Evolutionary conservation across 2,113 vertebrate genomes (phyloP).

Genomic region (Tretioscincus oriximinensis): DNA sequence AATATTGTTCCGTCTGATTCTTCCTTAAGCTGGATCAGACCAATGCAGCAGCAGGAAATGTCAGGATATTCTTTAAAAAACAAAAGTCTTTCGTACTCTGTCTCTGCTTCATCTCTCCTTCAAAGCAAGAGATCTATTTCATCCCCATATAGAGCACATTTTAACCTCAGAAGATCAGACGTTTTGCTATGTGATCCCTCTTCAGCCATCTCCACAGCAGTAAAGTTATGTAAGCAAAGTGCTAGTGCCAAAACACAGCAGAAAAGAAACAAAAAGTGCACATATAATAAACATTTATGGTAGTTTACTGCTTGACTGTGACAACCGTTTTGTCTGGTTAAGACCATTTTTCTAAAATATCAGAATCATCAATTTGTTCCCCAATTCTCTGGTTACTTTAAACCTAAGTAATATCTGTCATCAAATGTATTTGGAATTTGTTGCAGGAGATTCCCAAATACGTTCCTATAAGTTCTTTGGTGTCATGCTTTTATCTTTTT

Average conservation of each 20-base stretch:
- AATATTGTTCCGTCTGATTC: conserved; percentile 24
- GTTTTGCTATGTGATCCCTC: conserved; percentile 22
- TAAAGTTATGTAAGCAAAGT: background rate
- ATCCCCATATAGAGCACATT: conserved; percentile 41
- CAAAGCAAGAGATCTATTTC: conserved; percentile 54
- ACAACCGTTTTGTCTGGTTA: background rate
- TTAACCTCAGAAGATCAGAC: conserved; percentile 50
- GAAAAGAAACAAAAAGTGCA: background rate
- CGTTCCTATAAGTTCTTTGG: too few relatives aligned
- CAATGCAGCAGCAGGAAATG: conserved; percentile 40
- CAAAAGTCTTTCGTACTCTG: conserved; percentile 17
- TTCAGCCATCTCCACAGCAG: conserved; percentile 1
- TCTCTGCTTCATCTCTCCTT: conserved; percentile 54
- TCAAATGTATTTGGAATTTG: background rate
- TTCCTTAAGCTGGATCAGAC: conserved; percentile 55
- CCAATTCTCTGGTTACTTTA: background rate
- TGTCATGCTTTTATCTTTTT: background rate
- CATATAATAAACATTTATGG: background rate
- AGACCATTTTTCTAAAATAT: background rate
- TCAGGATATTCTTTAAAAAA: background rate
- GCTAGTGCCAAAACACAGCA: background rate
- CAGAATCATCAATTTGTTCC: background rate
- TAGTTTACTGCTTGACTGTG: background rate
- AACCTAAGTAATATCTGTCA: background rate
- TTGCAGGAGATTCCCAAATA: background rate